Evolutionary conservation across 2,113 vertebrate species (phyloP).

Genomic region (Hymenochirus boettgeri): DNA sequence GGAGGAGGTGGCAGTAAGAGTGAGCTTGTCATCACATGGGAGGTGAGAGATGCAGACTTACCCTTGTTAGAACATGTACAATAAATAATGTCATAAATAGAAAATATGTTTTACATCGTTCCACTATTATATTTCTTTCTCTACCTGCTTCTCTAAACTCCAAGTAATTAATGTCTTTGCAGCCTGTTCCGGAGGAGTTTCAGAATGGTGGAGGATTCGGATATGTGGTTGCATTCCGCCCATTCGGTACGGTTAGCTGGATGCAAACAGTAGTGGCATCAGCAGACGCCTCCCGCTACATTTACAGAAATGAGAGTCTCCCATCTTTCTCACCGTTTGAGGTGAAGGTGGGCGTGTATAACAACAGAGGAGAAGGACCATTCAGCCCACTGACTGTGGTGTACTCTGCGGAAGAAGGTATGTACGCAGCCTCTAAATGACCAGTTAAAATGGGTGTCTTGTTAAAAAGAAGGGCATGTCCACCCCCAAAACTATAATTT

Average conservation of each 20-base stretch:
- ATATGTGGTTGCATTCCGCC: slow-evolving; percentile 93
- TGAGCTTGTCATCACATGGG: slow-evolving; percentile 97
- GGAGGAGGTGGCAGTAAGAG: slow-evolving; percentile 94
- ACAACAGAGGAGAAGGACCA: slow-evolving; percentile 91
- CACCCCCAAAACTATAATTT: too few species aligned
- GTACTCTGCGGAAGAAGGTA: slow-evolving; percentile 95
- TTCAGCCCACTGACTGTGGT: slow-evolving; percentile 82
- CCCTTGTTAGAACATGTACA: too few species aligned
- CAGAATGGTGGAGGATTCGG: slow-evolving; percentile 95
- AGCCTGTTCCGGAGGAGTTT: slow-evolving; percentile 94
- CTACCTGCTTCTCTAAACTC: too few species aligned
- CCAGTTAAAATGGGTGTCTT: too few species aligned
- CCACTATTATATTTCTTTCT: too few species aligned
- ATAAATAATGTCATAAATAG: too few species aligned
- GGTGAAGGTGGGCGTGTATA: slow-evolving; percentile 93
- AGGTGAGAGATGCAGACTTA: slow-evolving; percentile 71
- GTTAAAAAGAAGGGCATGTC: too few species aligned
- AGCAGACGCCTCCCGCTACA: slow-evolving; percentile 78
- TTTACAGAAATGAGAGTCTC: slow-evolving; percentile 92
- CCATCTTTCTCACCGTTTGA: slow-evolving; percentile 92
- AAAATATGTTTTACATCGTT: too few species aligned
- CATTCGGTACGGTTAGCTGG: slow-evolving; percentile 81
- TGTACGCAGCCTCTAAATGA: neutral
- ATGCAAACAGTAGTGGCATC: slow-evolving; percentile 94
- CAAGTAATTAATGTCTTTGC: too few species aligned